Conservation (phyloP, 2,113 vertebrate species). For the Heterotis niloticus region DNA sequence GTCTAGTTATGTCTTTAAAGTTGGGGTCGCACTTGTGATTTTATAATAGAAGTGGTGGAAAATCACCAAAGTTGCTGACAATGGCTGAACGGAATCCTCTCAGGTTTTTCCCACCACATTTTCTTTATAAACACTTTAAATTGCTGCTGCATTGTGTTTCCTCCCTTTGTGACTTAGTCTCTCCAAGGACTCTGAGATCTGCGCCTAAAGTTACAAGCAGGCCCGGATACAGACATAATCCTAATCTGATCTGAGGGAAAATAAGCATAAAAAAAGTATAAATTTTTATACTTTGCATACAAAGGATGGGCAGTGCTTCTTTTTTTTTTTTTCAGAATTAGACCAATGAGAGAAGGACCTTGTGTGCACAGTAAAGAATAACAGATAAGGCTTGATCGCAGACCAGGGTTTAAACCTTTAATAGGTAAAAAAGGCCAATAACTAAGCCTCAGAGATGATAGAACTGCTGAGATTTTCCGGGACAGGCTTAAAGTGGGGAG, state of each 20-base stretch:
- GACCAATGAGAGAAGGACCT: conserved; percentile 72
- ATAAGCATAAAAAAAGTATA: conserved; percentile 47
- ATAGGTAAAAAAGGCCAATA: conserved; percentile 76
- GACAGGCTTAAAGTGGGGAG: conserved; percentile 59
- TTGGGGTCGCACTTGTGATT: conserved; percentile 66
- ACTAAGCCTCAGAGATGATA: conserved; percentile 73
- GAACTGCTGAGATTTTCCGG: conserved; percentile 63
- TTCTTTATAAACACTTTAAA: conserved; percentile 41
- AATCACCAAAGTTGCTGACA: conserved; percentile 72
- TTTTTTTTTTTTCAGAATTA: conserved; percentile 74
- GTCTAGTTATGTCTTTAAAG: conserved; percentile 57
- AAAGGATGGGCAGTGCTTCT: conserved; percentile 55
- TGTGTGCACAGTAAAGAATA: conserved; percentile 61
- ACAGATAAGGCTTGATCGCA: conserved; percentile 68
- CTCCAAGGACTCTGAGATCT: conserved; percentile 41
- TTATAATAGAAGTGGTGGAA: conserved; percentile 46
- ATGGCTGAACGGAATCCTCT: conserved; percentile 65
- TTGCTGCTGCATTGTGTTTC: conserved; percentile 57
- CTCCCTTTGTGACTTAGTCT: conserved; percentile 33
- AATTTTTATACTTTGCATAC: conserved; percentile 61
- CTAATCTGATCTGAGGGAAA: conserved; percentile 50
- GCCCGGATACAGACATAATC: conserved; percentile 54
- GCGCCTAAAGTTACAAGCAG: conserved; percentile 38
- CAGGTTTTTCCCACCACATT: conserved; percentile 57
- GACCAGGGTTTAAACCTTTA: conserved; percentile 71